Conservation (phyloP, 2,797 vertebrate genomes). For the Triplophysa yarkandensis region DNA sequence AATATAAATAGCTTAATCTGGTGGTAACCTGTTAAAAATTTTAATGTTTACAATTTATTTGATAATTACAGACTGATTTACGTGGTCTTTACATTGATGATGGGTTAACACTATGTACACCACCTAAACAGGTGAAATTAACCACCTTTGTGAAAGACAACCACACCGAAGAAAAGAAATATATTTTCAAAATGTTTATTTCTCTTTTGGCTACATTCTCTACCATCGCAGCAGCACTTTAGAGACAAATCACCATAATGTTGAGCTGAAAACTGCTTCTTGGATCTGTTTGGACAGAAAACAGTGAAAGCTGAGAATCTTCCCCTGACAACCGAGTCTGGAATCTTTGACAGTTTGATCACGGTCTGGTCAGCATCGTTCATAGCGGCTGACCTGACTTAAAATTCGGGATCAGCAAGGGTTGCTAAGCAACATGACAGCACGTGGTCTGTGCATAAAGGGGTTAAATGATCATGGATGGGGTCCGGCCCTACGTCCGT, state of each 20-base stretch:
- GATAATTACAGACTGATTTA: no score
- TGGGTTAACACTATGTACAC: no score
- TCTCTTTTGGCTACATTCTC: constrained; percentile 90
- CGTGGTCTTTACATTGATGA: no score
- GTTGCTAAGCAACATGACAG: constrained; percentile 50
- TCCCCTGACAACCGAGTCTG: constrained; percentile 41
- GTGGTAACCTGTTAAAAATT: no score
- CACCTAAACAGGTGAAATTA: no score
- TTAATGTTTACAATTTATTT: no score
- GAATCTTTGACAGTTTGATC: constrained; percentile 34
- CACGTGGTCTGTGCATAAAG: constrained; percentile 36
- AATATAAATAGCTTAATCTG: no score
- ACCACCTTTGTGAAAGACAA: no score
- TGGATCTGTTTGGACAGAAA: constrained; percentile 7
- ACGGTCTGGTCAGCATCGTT: constrained; percentile 22
- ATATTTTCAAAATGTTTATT: constrained; percentile 56
- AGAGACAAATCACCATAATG: constrained; percentile 81
- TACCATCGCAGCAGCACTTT: constrained; percentile 90
- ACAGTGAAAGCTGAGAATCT: constrained; percentile 30
- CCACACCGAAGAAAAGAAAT: constrained; percentile 14
- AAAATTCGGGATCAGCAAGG: constrained; percentile 30
- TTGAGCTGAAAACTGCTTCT: constrained; percentile 52
- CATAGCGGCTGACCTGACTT: constrained; percentile 22
- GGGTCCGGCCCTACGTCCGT: constrained; percentile 52
- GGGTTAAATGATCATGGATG: constrained; percentile 25